A percentile compares a stretch with the other conserved stretches of the same genome.
phyloP scores from a whole-genome alignment of 2,113 vertebrate genomes.

The Vombatus ursinus region DNA sequence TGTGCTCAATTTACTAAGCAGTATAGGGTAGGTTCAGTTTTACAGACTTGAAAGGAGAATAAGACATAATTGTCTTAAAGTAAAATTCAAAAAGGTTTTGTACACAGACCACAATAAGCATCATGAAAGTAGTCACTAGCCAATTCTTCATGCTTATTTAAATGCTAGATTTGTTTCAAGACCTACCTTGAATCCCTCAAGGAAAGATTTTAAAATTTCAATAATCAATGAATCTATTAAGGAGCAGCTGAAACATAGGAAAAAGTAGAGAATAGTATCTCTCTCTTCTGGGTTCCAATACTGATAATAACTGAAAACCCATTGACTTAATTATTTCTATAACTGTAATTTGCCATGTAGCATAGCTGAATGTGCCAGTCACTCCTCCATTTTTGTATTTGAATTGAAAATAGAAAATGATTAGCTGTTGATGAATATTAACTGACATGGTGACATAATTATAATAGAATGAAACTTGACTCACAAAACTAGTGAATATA shows the following conservation, averaged over 20 bases:
- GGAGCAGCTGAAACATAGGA: not conserved
- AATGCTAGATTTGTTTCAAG: not conserved
- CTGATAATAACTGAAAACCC: not conserved
- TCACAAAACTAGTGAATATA: not conserved
- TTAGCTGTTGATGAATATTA: not conserved
- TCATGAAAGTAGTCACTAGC: not conserved
- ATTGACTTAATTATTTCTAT: not conserved
- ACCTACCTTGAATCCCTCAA: not conserved
- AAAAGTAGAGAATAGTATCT: not conserved
- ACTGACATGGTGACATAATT: not conserved
- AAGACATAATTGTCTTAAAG: not conserved
- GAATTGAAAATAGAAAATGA: conserved; percentile 3
- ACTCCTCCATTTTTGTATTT: not conserved
- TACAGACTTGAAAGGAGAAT: not conserved
- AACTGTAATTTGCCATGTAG: not conserved
- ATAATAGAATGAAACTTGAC: not conserved
- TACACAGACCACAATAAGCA: not conserved
- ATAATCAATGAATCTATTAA: not conserved
- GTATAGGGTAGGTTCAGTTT: not conserved
- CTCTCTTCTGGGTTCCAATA: not conserved
- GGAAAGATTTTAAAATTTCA: not conserved
- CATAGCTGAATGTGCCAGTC: not conserved
- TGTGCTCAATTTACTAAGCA: not conserved
- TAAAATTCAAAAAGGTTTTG: not conserved
- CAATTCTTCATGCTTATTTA: not conserved